Base-by-base conservation (phyloP, 2,888 invertebrate genomes). In the Thelaira solivaga region DNA sequence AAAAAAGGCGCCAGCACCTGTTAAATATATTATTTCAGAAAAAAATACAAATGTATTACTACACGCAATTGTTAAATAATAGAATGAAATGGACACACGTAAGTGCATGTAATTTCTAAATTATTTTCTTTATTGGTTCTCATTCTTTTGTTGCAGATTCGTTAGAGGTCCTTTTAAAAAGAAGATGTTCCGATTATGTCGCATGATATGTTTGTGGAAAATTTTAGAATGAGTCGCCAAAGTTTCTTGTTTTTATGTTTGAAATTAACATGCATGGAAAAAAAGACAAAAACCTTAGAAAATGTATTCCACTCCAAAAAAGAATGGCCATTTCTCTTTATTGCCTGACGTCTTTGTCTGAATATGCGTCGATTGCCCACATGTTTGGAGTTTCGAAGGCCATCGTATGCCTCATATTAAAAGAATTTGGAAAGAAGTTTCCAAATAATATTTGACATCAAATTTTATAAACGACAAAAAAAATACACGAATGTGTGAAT, bases 261-360 rank as follows among this genome's bases (percentile, higher is more conserved):
- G 8, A 22, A 61, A 18, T 20, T 75, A 10, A 31, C 29, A 22
- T n/a, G 26, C 16, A 26, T 74, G 11, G 6, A 29, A 68, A 57
- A 49, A 26, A 0, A 6, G 49, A 61, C n/a, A 62, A 62, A n/a
- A 55, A 34, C 20, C 64, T 29, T 11, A 31, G 68, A 11, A 20
- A 69, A 49, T 16, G 29, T 11, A 62, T 69, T 6, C 62, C 61
- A n/a, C 34, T 69, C 5, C 22, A 69, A 10, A 76, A 69, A 47
- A 22, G 64, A 8, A 16, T 62, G 13, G 62, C 69, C 1, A 76
- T 69, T 29, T 47, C 62, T 2, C 10, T 57, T 6, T 74, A 74
- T 24, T n/a, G 49, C 29, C 43, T 67, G 13, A 53, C 34, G 3
- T 69, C 64, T 26, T 69, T 59, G 10, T 45, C 69, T 24, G 69